Conservation (phyloP, 2,797 vertebrate genomes). For the Neosalanx taihuensis region DNA sequence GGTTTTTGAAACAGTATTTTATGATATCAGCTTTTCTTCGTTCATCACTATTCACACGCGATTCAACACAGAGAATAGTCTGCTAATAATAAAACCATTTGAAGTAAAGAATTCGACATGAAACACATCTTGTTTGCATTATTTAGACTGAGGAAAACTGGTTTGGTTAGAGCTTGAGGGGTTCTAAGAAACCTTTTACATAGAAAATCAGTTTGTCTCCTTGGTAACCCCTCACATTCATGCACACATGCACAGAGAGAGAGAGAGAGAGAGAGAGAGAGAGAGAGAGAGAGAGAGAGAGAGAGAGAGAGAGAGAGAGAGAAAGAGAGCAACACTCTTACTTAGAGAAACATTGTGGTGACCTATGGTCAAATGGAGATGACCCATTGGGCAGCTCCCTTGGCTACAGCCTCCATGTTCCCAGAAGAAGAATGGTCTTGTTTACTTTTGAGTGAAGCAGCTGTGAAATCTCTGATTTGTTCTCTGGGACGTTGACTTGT, state of each 20-base stretch:
- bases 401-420: constrained; percentile 46
- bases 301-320: too few relatives aligned
- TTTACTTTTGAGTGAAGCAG: constrained; percentile 68
- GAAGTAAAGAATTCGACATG: constrained; percentile 17
- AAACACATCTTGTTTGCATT: constrained; percentile 9
- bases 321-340: neutral
- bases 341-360: constrained; percentile 5
- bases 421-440: constrained; percentile 49
- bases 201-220: constrained; percentile 4
- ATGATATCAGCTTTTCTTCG: neutral
- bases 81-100: constrained; percentile 12
- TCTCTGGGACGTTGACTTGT: constrained; percentile 30
- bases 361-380: constrained; percentile 44
- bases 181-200: constrained; percentile 4
- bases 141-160: neutral
- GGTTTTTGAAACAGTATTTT: neutral
- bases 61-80: neutral
- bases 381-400: constrained; percentile 44
- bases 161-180: neutral
- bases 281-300: too few relatives aligned
- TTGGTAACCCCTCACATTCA: neutral
- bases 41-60: neutral
- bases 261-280: too few relatives aligned
- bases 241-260: neutral
- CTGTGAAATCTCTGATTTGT: constrained; percentile 53